Percentiles rank a stretch among this genome's conserved stretches.
These are phyloP conservation scores for Anabas testudineus DNA, from an alignment of 2,797 vertebrate genomes.

Conservation along the genomic window DNA sequence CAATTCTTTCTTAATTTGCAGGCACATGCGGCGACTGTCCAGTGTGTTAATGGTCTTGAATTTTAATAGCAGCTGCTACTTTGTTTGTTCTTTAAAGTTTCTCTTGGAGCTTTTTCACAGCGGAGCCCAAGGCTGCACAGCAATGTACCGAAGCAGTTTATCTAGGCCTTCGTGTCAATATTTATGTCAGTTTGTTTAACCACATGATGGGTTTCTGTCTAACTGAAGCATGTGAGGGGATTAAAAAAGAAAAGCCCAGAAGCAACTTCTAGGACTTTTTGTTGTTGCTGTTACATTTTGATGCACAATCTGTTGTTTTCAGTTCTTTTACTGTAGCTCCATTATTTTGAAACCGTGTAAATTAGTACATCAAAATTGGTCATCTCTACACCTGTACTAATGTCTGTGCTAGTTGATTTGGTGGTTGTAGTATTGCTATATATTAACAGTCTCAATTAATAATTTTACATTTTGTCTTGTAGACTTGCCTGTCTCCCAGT, in stretches of 20 bases:
- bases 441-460: no score
- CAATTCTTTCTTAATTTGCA: slow-evolving; percentile 4
- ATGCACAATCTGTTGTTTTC: neutral
- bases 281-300: neutral
- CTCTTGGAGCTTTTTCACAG: slow-evolving; percentile 4
- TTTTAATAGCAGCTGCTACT: neutral
- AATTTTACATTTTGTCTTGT: no score
- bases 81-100: neutral
- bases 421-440: no score
- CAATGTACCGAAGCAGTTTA: neutral
- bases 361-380: no score
- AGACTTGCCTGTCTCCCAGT: no score
- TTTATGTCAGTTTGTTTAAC: neutral
- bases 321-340: neutral
- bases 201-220: neutral
- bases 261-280: neutral
- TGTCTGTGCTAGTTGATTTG: no score
- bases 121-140: neutral
- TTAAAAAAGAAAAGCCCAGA: neutral
- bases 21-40: neutral
- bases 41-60: neutral
- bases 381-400: no score
- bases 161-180: neutral
- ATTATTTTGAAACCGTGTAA: neutral
- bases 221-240: neutral